A percentile compares a stretch with the other conserved stretches of the same genome.
Conservation (phyloP, 37 sponge, comb jelly and placozoan genomes). For the Halichondria panicea region DNA sequence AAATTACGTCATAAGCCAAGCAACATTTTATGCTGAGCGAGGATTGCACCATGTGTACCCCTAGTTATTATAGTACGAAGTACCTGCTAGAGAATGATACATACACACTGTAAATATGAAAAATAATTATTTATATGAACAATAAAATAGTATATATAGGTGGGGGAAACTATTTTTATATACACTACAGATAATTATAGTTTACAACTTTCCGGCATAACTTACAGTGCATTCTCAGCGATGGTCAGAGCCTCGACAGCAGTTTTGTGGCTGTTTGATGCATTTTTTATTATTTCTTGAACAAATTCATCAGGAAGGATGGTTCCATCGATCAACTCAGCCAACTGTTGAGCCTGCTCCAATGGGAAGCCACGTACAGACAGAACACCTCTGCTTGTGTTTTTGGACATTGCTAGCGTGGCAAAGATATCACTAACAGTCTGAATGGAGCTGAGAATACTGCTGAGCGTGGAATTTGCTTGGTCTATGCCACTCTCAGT, state of each 20-base stretch:
- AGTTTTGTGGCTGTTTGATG: constrained; percentile 5
- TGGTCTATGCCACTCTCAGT: neutral
- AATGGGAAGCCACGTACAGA: neutral
- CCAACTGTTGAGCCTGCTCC: constrained; percentile 16
- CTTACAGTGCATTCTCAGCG: constrained; percentile 58
- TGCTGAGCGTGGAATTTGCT: constrained; percentile 13
- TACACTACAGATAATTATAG: neutral
- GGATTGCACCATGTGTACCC: too few species aligned
- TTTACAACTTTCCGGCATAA: neutral
- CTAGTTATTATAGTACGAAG: too few species aligned
- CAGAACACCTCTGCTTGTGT: neutral
- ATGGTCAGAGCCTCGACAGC: constrained; percentile 18
- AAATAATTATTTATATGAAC: neutral
- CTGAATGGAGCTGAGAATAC: neutral
- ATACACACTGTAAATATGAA: neutral
- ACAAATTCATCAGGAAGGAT: constrained; percentile 37
- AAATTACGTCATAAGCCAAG: too few species aligned
- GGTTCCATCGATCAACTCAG: constrained; percentile 26
- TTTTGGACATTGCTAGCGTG: neutral
- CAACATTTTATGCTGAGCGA: too few species aligned
- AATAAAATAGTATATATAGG: neutral
- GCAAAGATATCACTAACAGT: neutral
- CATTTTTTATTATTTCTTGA: constrained; percentile 24
- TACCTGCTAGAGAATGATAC: neutral
- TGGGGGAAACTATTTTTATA: neutral